These are phyloP conservation scores for Oryctes rhinoceros DNA, from an alignment of 1,140 invertebrate species.

Conservation along the genomic window DNA sequence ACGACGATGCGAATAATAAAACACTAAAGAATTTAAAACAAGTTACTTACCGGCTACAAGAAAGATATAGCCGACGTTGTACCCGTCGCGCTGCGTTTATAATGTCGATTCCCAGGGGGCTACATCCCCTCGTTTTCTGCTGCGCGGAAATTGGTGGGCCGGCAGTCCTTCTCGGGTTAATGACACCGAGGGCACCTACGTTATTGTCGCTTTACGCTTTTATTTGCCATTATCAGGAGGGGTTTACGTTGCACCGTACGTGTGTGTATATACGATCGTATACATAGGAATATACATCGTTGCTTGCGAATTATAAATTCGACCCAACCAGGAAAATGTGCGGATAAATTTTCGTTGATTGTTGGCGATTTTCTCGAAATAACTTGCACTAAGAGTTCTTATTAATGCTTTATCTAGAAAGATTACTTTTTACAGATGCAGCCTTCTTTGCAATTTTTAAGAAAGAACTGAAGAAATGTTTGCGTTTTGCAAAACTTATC, in stretches of 20 bases:
- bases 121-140: conserved; percentile 2
- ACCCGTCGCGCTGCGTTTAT: background rate
- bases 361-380: no score
- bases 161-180: conserved; percentile 20
- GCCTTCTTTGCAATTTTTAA: no score
- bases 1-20: conserved; percentile 6
- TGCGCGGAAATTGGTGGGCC: conserved; percentile 19
- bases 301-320: background rate
- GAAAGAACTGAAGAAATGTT: no score
- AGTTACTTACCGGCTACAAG: background rate
- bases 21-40: background rate
- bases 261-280: background rate
- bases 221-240: conserved; percentile 21
- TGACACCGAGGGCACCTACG: conserved; percentile 14
- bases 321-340: background rate
- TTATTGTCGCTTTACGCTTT: conserved; percentile 21
- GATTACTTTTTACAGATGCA: no score
- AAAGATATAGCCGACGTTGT: background rate
- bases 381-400: no score
- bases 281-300: background rate
- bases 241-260: background rate
- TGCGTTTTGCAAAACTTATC: no score
- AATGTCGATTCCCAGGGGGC: conserved; percentile 12
- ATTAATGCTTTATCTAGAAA: no score
- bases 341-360: background rate